Percentiles rank a stretch among this genome's conserved stretches.
These are phyloP conservation scores for Gracilinanus agilis DNA, from an alignment of 2,113 vertebrate genomes.

Conservation along the genomic window DNA sequence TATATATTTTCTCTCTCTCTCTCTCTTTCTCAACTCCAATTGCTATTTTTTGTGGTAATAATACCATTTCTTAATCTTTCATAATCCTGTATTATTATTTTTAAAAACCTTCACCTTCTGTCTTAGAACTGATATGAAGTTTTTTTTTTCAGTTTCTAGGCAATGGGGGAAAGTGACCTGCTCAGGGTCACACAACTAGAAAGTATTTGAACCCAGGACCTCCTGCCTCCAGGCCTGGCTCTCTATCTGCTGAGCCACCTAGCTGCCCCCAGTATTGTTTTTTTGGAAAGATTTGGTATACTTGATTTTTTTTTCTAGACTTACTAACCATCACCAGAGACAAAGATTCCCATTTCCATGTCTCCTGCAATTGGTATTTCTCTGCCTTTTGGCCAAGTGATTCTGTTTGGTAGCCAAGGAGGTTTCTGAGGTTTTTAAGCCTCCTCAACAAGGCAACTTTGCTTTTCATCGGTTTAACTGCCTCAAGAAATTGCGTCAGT, in stretches of 20 bases:
- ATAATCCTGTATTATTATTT: too few species aligned
- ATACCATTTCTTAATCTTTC: not conserved
- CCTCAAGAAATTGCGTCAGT: not conserved
- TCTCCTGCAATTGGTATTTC: not conserved
- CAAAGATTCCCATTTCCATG: not conserved
- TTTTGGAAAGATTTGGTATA: not conserved
- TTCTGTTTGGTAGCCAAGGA: not conserved
- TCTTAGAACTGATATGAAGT: too few species aligned
- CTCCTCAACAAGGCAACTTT: not conserved
- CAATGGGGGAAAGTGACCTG: too few species aligned
- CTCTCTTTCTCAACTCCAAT: not conserved
- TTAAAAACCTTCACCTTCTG: not conserved
- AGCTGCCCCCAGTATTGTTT: too few species aligned
- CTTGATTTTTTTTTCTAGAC: not conserved
- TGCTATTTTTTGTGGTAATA: not conserved
- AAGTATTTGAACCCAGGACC: too few species aligned
- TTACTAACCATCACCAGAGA: not conserved
- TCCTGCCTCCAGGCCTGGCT: too few species aligned
- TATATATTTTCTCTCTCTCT: not conserved
- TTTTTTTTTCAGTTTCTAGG: too few species aligned
- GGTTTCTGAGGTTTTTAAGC: not conserved
- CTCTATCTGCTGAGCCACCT: too few species aligned
- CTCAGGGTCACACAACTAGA: too few species aligned
- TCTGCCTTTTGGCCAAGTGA: not conserved
- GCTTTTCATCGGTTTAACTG: not conserved